These are phyloP conservation scores for Mythimna vitellina DNA, from an alignment of 2,888 invertebrate species.

Conservation along the genomic window DNA sequence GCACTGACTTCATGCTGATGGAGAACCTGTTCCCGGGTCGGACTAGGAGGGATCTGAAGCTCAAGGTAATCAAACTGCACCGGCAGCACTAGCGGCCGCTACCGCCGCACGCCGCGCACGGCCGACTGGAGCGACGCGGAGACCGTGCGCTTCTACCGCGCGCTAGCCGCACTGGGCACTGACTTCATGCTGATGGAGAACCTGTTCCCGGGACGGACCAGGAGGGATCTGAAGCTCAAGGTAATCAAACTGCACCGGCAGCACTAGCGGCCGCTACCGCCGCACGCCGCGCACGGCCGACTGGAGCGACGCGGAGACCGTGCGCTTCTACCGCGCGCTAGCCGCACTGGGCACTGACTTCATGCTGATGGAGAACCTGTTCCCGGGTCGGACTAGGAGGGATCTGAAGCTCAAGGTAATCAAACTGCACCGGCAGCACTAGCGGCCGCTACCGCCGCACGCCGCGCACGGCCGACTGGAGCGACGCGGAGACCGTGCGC, in stretches of 20 bases:
- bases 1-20: slow-evolving; percentile 98
- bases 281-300: slow-evolving; percentile 93
- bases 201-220: slow-evolving; percentile 94
- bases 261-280: slow-evolving; percentile 91
- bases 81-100: slow-evolving; percentile 85
- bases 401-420: slow-evolving; percentile 96
- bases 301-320: slow-evolving; percentile 95
- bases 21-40: slow-evolving; percentile 95
- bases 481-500: no score
- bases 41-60: slow-evolving; percentile 95
- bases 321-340: slow-evolving; percentile 97
- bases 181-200: slow-evolving; percentile 97
- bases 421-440: no score
- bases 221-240: slow-evolving; percentile 97
- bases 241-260: slow-evolving; percentile 63
- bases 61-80: slow-evolving; percentile 89
- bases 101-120: slow-evolving; percentile 92
- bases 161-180: slow-evolving; percentile 96
- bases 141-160: slow-evolving; percentile 97
- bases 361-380: slow-evolving; percentile 95
- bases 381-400: slow-evolving; percentile 94
- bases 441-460: no score
- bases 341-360: slow-evolving; percentile 98
- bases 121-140: slow-evolving; percentile 95
- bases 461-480: no score